Conservation (phyloP, 64 coral and sea anemone genomes). For the Stylophora pistillata region DNA sequence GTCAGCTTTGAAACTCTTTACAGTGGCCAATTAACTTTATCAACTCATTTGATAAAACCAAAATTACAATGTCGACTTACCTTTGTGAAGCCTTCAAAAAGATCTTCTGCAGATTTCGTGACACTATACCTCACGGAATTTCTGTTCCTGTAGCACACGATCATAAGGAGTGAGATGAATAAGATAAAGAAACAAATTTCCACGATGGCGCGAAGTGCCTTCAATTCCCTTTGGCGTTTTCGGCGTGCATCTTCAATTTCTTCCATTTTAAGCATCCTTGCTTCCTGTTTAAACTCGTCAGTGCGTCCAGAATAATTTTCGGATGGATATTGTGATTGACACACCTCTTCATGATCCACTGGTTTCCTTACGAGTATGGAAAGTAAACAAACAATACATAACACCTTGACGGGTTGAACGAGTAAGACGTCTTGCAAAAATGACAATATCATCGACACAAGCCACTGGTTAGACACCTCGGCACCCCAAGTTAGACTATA, state of each 20-base stretch:
- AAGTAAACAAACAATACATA: constrained; percentile 47
- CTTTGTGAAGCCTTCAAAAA: constrained; percentile 45
- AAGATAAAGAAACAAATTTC: constrained; percentile 41
- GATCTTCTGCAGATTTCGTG: constrained; percentile 22
- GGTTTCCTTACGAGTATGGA: constrained; percentile 40
- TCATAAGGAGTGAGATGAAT: constrained; percentile 54
- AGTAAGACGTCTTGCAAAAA: constrained; percentile 68
- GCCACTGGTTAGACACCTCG: constrained; percentile 76
- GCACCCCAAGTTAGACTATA: constrained; percentile 89
- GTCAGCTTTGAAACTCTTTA: no score
- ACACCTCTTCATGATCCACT: constrained; percentile 1
- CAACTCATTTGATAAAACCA: no score
- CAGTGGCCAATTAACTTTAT: no score
- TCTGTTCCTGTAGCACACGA: constrained; percentile 69
- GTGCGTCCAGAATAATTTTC: background rate
- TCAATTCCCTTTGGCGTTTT: constrained; percentile 38
- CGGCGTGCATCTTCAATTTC: background rate
- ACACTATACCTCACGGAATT: constrained; percentile 18
- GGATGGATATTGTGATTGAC: background rate
- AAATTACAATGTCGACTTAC: background rate
- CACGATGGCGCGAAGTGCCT: constrained; percentile 36
- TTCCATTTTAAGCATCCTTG: background rate
- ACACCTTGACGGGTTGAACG: constrained; percentile 61
- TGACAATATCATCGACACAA: constrained; percentile 66
- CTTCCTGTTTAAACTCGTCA: background rate